These are phyloP conservation scores for Brachionichthys hirsutus DNA, from an alignment of 2,113 vertebrate species.

Conservation along the genomic window DNA sequence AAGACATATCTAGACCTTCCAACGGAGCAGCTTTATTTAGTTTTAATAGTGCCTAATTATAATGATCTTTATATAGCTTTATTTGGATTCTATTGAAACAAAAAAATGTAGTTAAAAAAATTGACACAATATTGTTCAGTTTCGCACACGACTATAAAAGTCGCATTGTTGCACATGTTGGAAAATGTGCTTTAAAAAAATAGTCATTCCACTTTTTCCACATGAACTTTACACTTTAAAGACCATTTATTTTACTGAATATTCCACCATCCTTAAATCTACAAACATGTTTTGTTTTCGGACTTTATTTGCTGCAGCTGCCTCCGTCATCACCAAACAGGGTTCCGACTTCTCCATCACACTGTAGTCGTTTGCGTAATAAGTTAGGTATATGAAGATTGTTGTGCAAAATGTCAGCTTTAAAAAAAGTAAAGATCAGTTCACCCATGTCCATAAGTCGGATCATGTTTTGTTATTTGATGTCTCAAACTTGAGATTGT, in stretches of 20 bases:
- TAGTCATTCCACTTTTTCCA: too few species aligned
- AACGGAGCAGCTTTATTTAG: too few species aligned
- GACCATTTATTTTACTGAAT: neutral
- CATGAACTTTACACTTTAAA: too few species aligned
- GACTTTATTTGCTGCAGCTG: neutral
- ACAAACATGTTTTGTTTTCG: neutral
- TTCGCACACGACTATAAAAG: too few species aligned
- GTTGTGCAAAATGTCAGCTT: neutral
- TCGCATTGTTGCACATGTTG: too few species aligned
- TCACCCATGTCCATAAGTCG: neutral
- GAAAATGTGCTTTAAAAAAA: too few species aligned
- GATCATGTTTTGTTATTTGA: neutral
- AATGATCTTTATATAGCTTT: too few species aligned
- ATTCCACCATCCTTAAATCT: slow-evolving; percentile 1
- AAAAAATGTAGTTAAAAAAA: too few species aligned
- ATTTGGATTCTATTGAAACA: too few species aligned
- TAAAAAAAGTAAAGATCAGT: neutral
- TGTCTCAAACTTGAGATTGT: too few species aligned
- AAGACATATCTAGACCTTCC: neutral
- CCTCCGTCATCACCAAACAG: neutral
- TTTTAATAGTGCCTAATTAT: too few species aligned
- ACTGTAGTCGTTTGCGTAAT: neutral
- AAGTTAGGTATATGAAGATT: neutral
- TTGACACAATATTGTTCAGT: too few species aligned
- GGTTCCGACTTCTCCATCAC: neutral